A percentile compares a stretch with the other conserved stretches of the same genome.
phyloP scores from a whole-genome alignment of 2,888 invertebrate genomes.

The Odontomyia ornata region DNA sequence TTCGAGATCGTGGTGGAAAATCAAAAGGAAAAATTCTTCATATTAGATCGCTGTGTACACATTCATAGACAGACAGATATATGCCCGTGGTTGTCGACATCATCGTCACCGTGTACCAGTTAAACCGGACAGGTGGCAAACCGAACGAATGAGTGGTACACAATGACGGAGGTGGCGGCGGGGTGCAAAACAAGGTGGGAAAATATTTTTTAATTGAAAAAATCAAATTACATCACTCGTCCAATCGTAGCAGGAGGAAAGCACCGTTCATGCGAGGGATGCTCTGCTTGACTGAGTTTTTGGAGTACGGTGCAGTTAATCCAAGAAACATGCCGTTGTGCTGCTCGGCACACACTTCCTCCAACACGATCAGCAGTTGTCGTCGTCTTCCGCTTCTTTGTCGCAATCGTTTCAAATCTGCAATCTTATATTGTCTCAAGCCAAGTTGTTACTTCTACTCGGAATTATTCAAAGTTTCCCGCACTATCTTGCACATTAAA shows the following conservation, averaged over 20 bases:
- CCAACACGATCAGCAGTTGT: too few species aligned
- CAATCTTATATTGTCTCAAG: too few species aligned
- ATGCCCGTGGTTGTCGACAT: background rate
- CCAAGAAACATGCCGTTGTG: slow-evolving; percentile 21
- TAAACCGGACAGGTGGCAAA: slow-evolving; percentile 22
- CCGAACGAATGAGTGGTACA: background rate
- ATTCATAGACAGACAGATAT: background rate
- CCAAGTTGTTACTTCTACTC: too few species aligned
- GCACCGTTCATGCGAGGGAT: slow-evolving; percentile 12
- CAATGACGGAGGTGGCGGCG: background rate
- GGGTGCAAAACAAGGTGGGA: background rate
- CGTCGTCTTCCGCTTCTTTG: too few species aligned
- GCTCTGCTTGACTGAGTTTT: slow-evolving; percentile 10
- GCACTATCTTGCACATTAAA: slow-evolving; percentile 11
- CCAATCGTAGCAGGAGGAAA: background rate
- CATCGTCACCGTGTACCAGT: background rate
- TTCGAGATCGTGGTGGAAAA: slow-evolving; percentile 9
- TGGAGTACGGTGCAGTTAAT: slow-evolving; percentile 29
- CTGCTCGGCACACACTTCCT: background rate
- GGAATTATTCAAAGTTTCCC: background rate
- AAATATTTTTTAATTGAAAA: slow-evolving; percentile 19
- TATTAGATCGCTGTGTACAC: background rate
- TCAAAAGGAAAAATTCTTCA: slow-evolving; percentile 34
- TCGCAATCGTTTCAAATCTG: too few species aligned
- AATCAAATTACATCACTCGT: slow-evolving; percentile 32